These are phyloP conservation scores for Fringilla coelebs DNA, from an alignment of 2,797 vertebrate genomes.

Conservation along the genomic window DNA sequence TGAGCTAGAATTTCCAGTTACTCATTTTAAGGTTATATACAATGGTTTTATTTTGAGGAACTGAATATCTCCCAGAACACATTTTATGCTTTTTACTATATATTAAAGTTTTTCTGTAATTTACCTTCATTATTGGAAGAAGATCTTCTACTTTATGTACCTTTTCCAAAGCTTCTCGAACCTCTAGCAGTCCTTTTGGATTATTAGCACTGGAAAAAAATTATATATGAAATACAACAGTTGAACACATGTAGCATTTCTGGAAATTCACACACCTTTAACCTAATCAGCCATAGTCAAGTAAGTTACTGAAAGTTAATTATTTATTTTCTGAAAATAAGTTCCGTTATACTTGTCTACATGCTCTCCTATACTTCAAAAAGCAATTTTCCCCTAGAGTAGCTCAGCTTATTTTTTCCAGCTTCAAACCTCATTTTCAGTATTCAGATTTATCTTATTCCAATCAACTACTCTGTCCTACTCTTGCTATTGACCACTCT, in stretches of 20 bases:
- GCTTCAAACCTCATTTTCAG: not conserved
- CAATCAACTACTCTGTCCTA: not conserved
- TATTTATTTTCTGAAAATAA: not conserved
- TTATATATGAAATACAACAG: not conserved
- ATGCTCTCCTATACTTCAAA: not conserved
- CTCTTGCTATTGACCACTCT: not conserved
- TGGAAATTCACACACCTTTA: not conserved
- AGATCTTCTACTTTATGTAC: conserved; percentile 96
- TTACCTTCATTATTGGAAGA: conserved; percentile 98
- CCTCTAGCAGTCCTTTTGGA: conserved; percentile 88
- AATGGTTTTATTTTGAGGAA: not conserved
- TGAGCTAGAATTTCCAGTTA: not conserved
- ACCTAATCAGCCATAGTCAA: not conserved
- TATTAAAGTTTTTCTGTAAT: not conserved
- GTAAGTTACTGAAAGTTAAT: not conserved
- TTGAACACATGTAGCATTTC: not conserved
- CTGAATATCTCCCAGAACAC: fast-evolving
- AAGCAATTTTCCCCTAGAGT: not conserved
- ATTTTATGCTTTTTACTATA: not conserved
- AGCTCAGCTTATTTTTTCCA: not conserved
- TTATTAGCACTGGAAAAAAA: conserved; percentile 86
- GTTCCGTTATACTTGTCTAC: not conserved
- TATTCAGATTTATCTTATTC: not conserved
- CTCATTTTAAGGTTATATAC: not conserved
- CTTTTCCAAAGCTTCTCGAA: conserved; percentile 92